Evolutionary conservation across 2,113 vertebrate genomes (phyloP), one percentile per base, ranked within the genome.

Genomic region (Cochlearius cochlearius): DNA sequence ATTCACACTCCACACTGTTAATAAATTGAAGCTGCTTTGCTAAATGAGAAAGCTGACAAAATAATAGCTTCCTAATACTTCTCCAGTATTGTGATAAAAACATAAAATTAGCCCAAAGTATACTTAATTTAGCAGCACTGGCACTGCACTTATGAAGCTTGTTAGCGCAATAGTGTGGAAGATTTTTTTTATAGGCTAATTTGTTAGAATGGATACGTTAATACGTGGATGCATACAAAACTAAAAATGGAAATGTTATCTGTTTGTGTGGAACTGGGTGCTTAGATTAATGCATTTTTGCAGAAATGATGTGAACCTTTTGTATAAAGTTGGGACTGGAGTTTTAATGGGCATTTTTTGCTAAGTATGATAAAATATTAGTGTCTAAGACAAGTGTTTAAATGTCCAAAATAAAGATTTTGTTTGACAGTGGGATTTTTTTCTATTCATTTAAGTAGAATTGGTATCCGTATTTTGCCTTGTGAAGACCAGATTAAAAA

Each of bases 11-110:
- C 98, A 98, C 98, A 95, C 98, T 98, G 98, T 99, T 99, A 99
- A 99, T 99, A 99, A 99, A 99, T 98, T 99, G 99, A 99, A 98
- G 98, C 98, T 98, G 98, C 98, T 98, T 98, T 98, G 98, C 98
- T 98, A 98, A 98, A 98, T 98, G 98, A 98, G 98, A 99, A 98
- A 98, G 97, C 98, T 98, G 98, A 98, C 98, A 98, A 98, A 98
- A 98, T 98, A 98, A 98, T 97, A 97, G 98, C 97, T 97, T 97
- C 96, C 98, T 97, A 98, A 97, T 96, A 98, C 97, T 97, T 97
- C 94, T 45, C 87, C 77, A 90, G 97, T 98, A 96, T 97, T 97
- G 98, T 98, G 97, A 98, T 97, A 97, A 98, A 98, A 98, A 97
- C 74, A 97, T 93, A 96, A 98, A 98, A 98, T 98, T 98, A 98